Evolutionary conservation across 2,113 vertebrate species (phyloP), one percentile per base, ranked within the genome.

Genomic region (Mesoclemmys tuberculata): DNA sequence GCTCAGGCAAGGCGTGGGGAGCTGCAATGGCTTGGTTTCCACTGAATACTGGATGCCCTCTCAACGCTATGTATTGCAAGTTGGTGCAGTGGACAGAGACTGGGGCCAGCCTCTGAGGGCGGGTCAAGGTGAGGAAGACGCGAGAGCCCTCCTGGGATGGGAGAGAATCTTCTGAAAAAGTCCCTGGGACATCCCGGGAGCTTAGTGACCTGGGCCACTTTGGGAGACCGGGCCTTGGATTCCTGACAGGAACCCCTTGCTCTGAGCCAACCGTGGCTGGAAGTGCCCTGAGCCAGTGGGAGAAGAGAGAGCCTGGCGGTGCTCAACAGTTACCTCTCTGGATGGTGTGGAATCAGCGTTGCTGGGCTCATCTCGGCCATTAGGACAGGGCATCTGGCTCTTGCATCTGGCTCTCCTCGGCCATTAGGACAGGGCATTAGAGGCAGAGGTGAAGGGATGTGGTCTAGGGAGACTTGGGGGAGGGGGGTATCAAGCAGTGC

Each of bases 381-480:
- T 10, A 38, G 64, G 64, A 19, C 64, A 2, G 2, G n/a, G n/a
- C 1, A 1, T 7, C n/a, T n/a, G 1, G 16, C 31, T 2, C 31
- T 35, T 35, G 31, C 6, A 4, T 16, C 8, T 31, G 16, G 8
- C 61, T 64, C 31, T 64, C 31, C 61, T n/a, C 61, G 38, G 18
- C 35, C n/a, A 5, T 71, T 10, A 38, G 64, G 64, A 19, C 64
- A 2, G 2, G n/a, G n/a, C 1, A 1, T 7, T 4, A 35, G 3
- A 14, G 3, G 31, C 52, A 90, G 77, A 89, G 79, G 2, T 18
- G n/a, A 44, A 13, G 79, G 38, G 31, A 12, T 3, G 1, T 29
- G 35, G 56, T 64, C n/a, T 2, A 22, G 10, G 2, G 1, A 75
- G 6, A 21, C 79, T 91, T 79, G 51, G 51, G 51, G 51, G 51